These are phyloP conservation scores for Sminthopsis crassicaudata DNA, from an alignment of 2,113 vertebrate species.

Conservation along the genomic window DNA sequence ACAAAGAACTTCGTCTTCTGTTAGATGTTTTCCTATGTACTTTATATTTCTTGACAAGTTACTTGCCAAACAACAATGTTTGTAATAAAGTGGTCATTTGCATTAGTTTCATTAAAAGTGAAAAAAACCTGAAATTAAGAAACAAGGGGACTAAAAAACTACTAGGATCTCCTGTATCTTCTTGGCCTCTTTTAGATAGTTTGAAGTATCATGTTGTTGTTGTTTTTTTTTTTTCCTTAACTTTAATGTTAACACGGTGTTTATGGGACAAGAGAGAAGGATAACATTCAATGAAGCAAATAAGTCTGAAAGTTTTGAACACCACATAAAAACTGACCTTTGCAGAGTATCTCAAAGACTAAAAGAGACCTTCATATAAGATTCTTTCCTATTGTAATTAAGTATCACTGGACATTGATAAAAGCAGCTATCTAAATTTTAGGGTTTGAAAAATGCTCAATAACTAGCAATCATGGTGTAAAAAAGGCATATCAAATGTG, in stretches of 20 bases:
- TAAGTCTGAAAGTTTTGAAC: conserved; percentile 69
- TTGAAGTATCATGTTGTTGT: conserved; percentile 67
- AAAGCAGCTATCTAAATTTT: conserved; percentile 19
- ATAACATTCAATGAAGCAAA: conserved; percentile 78
- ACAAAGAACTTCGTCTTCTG: background rate
- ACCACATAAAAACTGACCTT: conserved; percentile 73
- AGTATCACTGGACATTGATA: conserved; percentile 29
- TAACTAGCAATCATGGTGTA: conserved; percentile 31
- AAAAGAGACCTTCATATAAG: conserved; percentile 62
- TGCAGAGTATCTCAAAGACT: conserved; percentile 73
- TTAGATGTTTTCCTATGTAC: conserved; percentile 8
- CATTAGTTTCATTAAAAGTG: conserved; percentile 53
- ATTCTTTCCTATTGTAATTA: conserved; percentile 54
- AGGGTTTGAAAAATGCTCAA: conserved; percentile 44
- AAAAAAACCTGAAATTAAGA: conserved; percentile 54
- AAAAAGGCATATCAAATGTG: conserved; percentile 62
- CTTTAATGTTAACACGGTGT: conserved; percentile 75
- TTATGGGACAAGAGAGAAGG: conserved; percentile 74
- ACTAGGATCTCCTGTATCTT: conserved; percentile 50
- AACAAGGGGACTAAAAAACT: conserved; percentile 61
- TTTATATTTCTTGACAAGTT: conserved; percentile 43
- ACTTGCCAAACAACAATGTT: conserved; percentile 25
- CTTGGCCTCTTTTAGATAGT: conserved; percentile 69
- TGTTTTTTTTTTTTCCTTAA: conserved; percentile 52
- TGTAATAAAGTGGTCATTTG: conserved; percentile 66